Evolutionary conservation across 2,797 vertebrate species (phyloP).

Genomic region (Sebastes itinus): DNA sequence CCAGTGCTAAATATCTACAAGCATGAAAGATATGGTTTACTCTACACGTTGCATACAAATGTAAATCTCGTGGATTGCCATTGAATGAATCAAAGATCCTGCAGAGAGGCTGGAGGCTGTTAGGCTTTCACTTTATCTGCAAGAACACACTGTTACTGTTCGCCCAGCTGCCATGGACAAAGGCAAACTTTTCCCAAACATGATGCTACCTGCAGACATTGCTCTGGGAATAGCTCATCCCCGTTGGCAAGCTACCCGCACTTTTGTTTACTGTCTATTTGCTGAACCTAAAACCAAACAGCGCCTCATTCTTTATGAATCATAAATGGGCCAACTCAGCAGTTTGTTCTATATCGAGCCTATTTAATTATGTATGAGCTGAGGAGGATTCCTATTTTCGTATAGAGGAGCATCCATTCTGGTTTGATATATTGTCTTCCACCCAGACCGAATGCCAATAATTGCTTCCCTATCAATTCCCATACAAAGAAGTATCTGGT

Average conservation of each 20-base stretch:
- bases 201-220: conserved; percentile 6
- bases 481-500: neutral
- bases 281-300: conserved; percentile 44
- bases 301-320: conserved; percentile 42
- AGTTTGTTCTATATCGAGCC: conserved; percentile 50
- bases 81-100: neutral
- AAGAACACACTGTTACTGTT: neutral
- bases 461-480: neutral
- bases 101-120: neutral
- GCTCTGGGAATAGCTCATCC: conserved; percentile 14
- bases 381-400: conserved; percentile 28
- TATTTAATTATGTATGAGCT: conserved; percentile 64
- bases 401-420: neutral
- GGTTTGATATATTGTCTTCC: neutral
- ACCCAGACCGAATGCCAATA: neutral
- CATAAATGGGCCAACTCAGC: conserved; percentile 49
- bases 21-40: neutral
- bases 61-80: neutral
- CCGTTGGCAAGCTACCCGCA: neutral
- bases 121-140: neutral
- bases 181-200: neutral
- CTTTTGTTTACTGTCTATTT: conserved; percentile 31
- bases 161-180: neutral
- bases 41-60: neutral
- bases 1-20: neutral